Evolutionary conservation across 2,797 vertebrate genomes (phyloP).

Genomic region (Aselliscus stoliczkanus): DNA sequence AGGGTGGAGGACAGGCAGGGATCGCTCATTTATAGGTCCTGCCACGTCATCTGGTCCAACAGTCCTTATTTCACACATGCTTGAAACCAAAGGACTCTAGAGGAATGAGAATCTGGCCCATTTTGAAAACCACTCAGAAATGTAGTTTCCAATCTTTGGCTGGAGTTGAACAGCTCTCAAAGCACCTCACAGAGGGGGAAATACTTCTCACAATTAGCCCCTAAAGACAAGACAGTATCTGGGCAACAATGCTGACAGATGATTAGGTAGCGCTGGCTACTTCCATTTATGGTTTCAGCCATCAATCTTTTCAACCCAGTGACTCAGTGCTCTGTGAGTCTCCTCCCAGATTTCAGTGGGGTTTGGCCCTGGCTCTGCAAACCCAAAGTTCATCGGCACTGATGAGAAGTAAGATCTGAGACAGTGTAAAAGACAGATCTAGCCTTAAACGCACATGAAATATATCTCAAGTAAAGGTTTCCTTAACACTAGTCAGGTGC

Average conservation of each 20-base stretch:
- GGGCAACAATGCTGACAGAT: background rate
- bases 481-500: background rate
- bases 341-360: background rate
- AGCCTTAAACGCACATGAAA: background rate
- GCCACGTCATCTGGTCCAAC: background rate
- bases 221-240: background rate
- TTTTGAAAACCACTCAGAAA: background rate
- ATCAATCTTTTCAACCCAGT: background rate
- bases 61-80: background rate
- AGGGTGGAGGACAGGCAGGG: background rate
- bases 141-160: background rate
- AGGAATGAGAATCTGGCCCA: background rate
- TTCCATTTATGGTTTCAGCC: background rate
- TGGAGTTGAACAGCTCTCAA: background rate
- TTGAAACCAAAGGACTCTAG: background rate
- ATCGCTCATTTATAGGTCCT: background rate
- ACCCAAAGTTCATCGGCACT: background rate
- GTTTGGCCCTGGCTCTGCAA: background rate
- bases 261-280: background rate
- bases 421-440: background rate
- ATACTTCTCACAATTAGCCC: background rate
- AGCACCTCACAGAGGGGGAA: background rate
- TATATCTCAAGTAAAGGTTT: background rate
- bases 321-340: background rate
- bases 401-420: background rate